phyloP scores from a whole-genome alignment of 2,113 vertebrate species.

The Anoplopoma fimbria region DNA sequence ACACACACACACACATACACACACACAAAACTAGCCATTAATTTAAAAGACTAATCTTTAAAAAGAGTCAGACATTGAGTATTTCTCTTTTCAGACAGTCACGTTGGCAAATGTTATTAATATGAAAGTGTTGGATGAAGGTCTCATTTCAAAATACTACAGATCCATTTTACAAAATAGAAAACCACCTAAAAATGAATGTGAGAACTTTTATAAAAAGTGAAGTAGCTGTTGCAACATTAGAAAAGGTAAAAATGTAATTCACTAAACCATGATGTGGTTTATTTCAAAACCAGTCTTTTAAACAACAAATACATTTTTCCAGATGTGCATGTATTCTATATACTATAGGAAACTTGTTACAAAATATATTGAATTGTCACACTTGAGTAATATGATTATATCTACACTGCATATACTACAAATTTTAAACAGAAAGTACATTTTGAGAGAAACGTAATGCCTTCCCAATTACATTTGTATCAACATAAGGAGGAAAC shows the following conservation, averaged over 20 bases:
- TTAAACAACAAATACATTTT: not conserved
- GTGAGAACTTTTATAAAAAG: not conserved
- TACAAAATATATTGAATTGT: not conserved
- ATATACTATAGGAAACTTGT: not conserved
- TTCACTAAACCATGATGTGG: not conserved
- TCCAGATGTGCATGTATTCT: not conserved
- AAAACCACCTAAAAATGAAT: not conserved
- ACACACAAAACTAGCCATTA: not conserved
- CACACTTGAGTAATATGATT: not conserved
- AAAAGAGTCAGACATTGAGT: conserved; percentile 23
- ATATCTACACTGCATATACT: not conserved
- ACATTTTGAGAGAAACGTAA: not conserved
- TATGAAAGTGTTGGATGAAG: conserved; percentile 33
- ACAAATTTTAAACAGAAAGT: not conserved
- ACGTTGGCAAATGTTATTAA: conserved; percentile 22
- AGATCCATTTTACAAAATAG: conserved; percentile 20
- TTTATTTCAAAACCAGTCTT: not conserved
- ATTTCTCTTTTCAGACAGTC: conserved; percentile 1
- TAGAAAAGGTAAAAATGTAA: not conserved
- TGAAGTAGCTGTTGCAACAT: not conserved
- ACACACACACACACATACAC: conserved; percentile 19
- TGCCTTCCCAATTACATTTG: not conserved
- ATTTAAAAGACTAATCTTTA: conserved; percentile 40
- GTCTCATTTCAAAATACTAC: conserved; percentile 31
- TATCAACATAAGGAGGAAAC: not conserved